A percentile compares a stretch with the other conserved stretches of the same genome.
phyloP scores from a whole-genome alignment of 2,113 vertebrate species.

The Upupa epops region DNA sequence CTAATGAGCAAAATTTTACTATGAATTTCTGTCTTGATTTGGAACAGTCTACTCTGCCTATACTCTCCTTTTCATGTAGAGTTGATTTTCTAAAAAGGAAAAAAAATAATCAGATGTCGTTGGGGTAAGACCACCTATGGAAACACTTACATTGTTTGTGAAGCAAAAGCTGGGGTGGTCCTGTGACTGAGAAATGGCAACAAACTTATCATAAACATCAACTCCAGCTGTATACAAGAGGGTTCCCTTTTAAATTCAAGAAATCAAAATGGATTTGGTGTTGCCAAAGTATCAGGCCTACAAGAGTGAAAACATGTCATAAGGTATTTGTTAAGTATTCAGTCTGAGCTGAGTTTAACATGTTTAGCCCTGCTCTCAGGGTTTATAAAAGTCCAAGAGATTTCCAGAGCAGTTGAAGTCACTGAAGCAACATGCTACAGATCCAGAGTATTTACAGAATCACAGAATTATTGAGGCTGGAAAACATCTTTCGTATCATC shows the following conservation, averaged over 20 bases:
- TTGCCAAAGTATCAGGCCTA: neutral
- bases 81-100: no score
- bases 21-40: neutral
- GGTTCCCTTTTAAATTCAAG: neutral
- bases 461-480: no score
- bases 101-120: no score
- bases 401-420: neutral
- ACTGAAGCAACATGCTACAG: neutral
- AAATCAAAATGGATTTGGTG: neutral
- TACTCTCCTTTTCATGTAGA: neutral
- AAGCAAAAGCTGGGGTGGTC: neutral
- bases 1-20: neutral
- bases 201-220: neutral
- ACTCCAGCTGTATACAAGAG: neutral
- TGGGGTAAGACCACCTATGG: neutral
- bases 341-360: neutral
- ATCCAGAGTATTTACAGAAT: neutral
- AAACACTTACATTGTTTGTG: neutral
- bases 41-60: neutral
- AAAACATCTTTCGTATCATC: no score
- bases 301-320: neutral
- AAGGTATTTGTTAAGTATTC: neutral
- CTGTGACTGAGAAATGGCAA: neutral
- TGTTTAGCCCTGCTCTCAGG: neutral
- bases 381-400: neutral